phyloP scores from a whole-genome alignment of 2,113 vertebrate species.

The Calyptommatus sinebrachiatus region DNA sequence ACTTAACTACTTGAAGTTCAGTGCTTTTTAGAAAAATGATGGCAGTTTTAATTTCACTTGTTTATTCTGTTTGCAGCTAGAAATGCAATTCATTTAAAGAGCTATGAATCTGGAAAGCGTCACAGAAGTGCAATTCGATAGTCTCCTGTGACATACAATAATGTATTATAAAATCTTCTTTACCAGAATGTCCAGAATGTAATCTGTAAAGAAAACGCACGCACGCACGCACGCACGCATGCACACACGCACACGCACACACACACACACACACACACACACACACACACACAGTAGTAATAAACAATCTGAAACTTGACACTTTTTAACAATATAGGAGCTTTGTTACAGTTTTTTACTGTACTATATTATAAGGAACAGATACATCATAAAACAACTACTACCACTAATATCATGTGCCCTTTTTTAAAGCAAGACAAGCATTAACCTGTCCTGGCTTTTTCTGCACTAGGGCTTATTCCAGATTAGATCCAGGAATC shows the following conservation, averaged over 20 bases:
- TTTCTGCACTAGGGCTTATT: no score
- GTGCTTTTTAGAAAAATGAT: not conserved
- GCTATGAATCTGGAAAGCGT: constrained; percentile 29
- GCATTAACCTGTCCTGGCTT: no score
- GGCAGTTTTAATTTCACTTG: not conserved
- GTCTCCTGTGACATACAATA: constrained; percentile 34
- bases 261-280: no score
- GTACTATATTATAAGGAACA: not conserved
- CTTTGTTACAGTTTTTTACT: not conserved
- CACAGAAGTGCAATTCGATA: constrained; percentile 18
- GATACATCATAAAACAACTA: not conserved
- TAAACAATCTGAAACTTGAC: constrained; percentile 16
- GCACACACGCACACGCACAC: no score
- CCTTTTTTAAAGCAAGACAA: no score
- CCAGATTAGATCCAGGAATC: no score
- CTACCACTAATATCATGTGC: no score
- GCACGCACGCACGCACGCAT: no score
- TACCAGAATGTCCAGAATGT: constrained; percentile 32
- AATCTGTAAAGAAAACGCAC: no score
- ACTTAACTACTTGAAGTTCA: not conserved
- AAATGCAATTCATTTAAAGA: constrained; percentile 18
- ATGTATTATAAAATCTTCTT: constrained; percentile 21
- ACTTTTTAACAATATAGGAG: not conserved
- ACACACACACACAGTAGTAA: not conserved
- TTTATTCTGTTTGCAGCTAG: constrained; percentile 37